These are phyloP conservation scores for Machimus atricapillus DNA, from an alignment of 2,888 invertebrate genomes.

Conservation along the genomic window DNA sequence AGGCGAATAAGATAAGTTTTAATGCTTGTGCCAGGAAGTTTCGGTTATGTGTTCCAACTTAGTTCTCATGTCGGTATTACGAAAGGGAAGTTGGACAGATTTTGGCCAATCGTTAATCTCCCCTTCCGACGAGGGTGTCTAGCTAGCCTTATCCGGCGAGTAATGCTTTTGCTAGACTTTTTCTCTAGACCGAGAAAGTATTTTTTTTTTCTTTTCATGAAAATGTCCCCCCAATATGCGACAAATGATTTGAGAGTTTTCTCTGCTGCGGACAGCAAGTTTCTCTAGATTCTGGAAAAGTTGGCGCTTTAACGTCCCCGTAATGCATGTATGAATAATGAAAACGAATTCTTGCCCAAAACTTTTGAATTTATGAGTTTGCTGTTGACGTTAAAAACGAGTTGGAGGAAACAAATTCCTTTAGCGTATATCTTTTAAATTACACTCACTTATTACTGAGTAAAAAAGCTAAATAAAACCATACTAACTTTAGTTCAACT, in stretches of 20 bases:
- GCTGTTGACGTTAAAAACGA: background rate
- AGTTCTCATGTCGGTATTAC: background rate
- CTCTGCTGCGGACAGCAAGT: background rate
- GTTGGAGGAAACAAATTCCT: background rate
- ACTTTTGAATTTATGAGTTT: background rate
- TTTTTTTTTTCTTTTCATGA: background rate
- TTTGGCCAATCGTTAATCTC: constrained; percentile 20
- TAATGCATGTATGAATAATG: background rate
- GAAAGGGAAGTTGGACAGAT: background rate
- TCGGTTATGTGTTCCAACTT: constrained; percentile 20
- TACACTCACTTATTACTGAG: background rate
- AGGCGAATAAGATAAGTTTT: constrained; percentile 28
- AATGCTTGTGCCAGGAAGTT: constrained; percentile 36
- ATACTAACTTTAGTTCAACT: no score
- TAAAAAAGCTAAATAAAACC: background rate
- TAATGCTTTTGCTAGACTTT: background rate
- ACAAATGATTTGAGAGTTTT: background rate
- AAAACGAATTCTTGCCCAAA: background rate
- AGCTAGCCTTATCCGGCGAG: background rate
- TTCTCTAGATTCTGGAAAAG: background rate
- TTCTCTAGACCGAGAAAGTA: background rate
- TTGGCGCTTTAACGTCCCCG: background rate
- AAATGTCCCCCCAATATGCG: background rate
- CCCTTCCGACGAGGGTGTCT: background rate
- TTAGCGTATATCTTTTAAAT: background rate